Evolutionary conservation across 2,888 invertebrate species (phyloP).

Genomic region (Hesperia comma): DNA sequence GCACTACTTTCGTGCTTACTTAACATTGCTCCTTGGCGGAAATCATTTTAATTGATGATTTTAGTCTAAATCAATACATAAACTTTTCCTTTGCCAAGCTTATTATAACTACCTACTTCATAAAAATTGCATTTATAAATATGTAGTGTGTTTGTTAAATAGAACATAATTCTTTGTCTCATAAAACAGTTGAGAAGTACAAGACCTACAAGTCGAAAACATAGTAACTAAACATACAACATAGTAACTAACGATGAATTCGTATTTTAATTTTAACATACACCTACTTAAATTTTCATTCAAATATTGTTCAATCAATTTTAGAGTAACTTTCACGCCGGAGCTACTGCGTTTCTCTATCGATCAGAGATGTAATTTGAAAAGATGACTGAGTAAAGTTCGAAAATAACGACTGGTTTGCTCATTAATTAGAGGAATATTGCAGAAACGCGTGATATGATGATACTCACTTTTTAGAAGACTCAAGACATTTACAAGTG

Average conservation of each 20-base stretch:
- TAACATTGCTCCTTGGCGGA: too few relatives aligned
- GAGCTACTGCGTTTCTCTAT: constrained; percentile 8
- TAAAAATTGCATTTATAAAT: too few relatives aligned
- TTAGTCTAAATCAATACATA: too few relatives aligned
- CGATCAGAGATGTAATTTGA: constrained; percentile 6
- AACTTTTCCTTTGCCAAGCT: too few relatives aligned
- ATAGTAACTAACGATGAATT: neutral
- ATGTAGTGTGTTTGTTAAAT: too few relatives aligned
- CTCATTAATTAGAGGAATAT: neutral
- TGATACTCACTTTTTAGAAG: neutral
- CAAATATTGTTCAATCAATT: constrained; percentile 2
- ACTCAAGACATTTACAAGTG: neutral
- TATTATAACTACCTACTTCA: too few relatives aligned
- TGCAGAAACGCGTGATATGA: neutral
- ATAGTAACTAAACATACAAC: too few relatives aligned
- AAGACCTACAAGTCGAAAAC: too few relatives aligned
- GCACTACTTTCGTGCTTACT: neutral
- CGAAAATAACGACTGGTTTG: neutral
- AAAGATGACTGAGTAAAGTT: constrained; percentile 13
- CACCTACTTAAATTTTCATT: constrained; percentile 12
- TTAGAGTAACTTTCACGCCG: constrained; percentile 7
- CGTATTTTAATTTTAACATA: too few relatives aligned
- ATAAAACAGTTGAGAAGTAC: too few relatives aligned
- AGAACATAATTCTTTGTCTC: too few relatives aligned
- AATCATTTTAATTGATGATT: too few relatives aligned